phyloP scores from a whole-genome alignment of 2,797 vertebrate genomes.

The Labeo calbasu region DNA sequence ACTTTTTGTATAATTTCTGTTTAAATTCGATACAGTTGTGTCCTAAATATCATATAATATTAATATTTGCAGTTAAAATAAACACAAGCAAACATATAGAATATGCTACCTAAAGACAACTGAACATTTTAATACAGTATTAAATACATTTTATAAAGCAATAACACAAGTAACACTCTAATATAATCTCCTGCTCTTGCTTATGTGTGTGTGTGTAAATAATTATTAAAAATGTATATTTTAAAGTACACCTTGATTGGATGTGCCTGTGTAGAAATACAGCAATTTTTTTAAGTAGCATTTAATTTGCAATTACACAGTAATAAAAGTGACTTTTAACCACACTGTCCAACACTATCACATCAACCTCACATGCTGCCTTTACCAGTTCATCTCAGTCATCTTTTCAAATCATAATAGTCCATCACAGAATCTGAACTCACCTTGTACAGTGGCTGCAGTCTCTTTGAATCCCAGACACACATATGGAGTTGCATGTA shows the following conservation, averaged over 20 bases:
- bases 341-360: background rate
- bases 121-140: background rate
- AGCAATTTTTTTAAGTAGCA: background rate
- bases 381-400: slow-evolving; percentile 46
- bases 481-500: slow-evolving; percentile 85
- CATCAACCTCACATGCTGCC: slow-evolving; percentile 31
- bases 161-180: background rate
- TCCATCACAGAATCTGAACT: slow-evolving; percentile 53
- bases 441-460: slow-evolving; percentile 90
- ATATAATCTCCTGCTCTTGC: background rate
- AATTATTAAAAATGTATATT: background rate
- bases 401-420: slow-evolving; percentile 43
- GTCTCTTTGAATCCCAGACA: slow-evolving; percentile 94
- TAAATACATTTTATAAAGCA: background rate
- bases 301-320: background rate
- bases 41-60: background rate
- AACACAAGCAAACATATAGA: background rate
- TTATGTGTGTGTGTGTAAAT: background rate
- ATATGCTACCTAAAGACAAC: background rate
- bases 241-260: background rate
- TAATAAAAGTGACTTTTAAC: background rate
- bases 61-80: background rate
- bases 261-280: background rate
- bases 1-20: background rate
- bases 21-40: background rate